phyloP scores from a whole-genome alignment of 2,888 invertebrate species.

The Timema podura region DNA sequence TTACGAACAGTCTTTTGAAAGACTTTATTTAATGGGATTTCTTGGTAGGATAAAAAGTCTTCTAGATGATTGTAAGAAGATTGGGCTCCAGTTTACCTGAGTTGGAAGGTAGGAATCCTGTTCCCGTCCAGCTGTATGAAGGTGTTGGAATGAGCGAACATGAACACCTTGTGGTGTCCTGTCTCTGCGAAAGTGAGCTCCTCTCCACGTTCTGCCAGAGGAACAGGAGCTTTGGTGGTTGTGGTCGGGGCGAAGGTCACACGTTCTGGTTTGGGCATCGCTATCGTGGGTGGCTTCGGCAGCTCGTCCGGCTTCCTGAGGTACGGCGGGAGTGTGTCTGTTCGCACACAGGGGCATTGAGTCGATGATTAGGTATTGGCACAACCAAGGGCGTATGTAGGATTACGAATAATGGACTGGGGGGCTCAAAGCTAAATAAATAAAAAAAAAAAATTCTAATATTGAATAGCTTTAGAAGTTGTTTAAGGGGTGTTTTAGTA shows the following conservation, averaged over 20 bases:
- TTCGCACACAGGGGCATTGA: background rate
- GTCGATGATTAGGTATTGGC: background rate
- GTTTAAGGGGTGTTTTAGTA: no score
- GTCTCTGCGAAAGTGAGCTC: conserved; percentile 82
- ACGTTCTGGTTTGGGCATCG: background rate
- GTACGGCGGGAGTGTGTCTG: conserved; percentile 12
- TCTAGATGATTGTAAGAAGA: no score
- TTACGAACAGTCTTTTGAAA: no score
- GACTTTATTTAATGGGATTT: no score
- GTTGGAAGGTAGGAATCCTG: conserved; percentile 83
- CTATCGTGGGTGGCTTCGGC: background rate
- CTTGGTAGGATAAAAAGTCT: no score
- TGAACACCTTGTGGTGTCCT: conserved; percentile 80
- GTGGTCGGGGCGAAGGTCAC: background rate
- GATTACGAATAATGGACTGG: no score
- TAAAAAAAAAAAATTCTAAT: no score
- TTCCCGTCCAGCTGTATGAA: conserved; percentile 89
- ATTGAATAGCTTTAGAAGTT: no score
- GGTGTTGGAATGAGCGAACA: conserved; percentile 87
- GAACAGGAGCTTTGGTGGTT: conserved; percentile 55
- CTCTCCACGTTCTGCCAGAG: conserved; percentile 69
- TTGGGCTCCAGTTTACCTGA: conserved; percentile 56
- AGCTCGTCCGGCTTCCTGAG: background rate
- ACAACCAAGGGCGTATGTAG: no score
- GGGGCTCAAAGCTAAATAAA: no score